phyloP scores from a whole-genome alignment of 2,888 invertebrate genomes.

The Acleris sparsana region DNA sequence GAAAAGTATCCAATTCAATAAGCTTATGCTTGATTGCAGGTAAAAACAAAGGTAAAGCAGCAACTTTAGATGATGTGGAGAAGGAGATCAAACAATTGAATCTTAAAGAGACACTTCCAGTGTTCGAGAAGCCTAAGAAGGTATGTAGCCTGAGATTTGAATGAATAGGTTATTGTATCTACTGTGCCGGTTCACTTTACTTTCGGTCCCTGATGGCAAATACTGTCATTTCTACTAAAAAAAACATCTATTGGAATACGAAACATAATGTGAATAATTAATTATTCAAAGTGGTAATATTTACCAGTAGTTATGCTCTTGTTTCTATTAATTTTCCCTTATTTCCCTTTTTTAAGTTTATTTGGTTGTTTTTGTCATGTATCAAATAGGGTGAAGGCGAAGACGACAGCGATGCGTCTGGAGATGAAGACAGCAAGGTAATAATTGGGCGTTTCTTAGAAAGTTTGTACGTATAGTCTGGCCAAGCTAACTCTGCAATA shows the following conservation, averaged over 20 bases:
- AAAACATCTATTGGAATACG: no score
- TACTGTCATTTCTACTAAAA: no score
- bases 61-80: conserved; percentile 70
- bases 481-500: no score
- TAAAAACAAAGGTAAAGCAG: conserved; percentile 72
- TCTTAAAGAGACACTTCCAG: conserved; percentile 63
- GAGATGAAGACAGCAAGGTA: conserved; percentile 59
- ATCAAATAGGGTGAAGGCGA: conserved; percentile 38
- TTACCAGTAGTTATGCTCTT: neutral
- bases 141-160: conserved; percentile 47
- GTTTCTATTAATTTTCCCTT: neutral
- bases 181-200: no score
- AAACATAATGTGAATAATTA: no score
- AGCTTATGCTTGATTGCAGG: conserved; percentile 47
- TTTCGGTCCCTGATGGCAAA: no score
- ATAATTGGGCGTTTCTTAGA: no score
- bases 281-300: no score
- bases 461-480: no score
- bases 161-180: neutral
- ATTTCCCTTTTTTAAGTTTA: conserved; percentile 7
- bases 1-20: neutral
- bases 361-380: neutral
- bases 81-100: conserved; percentile 76
- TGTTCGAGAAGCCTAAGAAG: conserved; percentile 53
- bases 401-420: conserved; percentile 48